Evolutionary conservation across 1,140 invertebrate species (phyloP).

Genomic region (Heliconius nattereri): DNA sequence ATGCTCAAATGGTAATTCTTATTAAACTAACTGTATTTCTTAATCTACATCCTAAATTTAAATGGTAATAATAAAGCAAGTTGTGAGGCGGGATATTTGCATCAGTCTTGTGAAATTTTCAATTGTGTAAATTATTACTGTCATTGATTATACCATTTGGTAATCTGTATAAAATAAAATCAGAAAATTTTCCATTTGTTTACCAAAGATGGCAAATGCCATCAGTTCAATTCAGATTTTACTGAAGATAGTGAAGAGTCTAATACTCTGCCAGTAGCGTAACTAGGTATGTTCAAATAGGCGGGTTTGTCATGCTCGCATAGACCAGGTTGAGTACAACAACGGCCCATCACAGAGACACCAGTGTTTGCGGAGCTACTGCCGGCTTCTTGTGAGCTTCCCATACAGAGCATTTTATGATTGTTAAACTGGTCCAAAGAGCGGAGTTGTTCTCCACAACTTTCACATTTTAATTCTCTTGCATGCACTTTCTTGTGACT

Average conservation of each 20-base stretch:
- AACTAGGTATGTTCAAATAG: conserved; percentile 79
- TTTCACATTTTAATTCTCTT: conserved; percentile 79
- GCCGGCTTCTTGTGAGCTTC: conserved; percentile 56
- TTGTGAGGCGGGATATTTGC: conserved; percentile 81
- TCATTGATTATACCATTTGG: conserved; percentile 75
- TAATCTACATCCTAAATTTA: conserved; percentile 74
- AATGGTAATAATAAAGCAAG: conserved; percentile 81
- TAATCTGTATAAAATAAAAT: conserved; percentile 74
- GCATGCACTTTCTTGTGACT: conserved; percentile 81
- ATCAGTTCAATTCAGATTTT: conserved; percentile 80
- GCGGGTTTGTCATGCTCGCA: conserved; percentile 81
- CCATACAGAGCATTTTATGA: conserved; percentile 75
- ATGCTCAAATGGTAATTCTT: conserved; percentile 60
- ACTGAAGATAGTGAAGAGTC: conserved; percentile 76
- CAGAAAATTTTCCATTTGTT: conserved; percentile 50
- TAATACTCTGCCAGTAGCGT: conserved; percentile 70
- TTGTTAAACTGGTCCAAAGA: conserved; percentile 79
- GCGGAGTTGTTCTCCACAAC: conserved; percentile 78
- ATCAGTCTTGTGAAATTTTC: conserved; percentile 81
- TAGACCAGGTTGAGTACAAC: conserved; percentile 74
- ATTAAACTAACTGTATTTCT: conserved; percentile 57
- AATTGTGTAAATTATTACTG: conserved; percentile 77
- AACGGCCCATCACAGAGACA: conserved; percentile 56
- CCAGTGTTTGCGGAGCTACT: conserved; percentile 48
- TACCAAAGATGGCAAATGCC: conserved; percentile 24